Evolutionary conservation across 2,113 vertebrate species (phyloP), one percentile per base, ranked within the genome.

Genomic region (Xiphorhynchus elegans): DNA sequence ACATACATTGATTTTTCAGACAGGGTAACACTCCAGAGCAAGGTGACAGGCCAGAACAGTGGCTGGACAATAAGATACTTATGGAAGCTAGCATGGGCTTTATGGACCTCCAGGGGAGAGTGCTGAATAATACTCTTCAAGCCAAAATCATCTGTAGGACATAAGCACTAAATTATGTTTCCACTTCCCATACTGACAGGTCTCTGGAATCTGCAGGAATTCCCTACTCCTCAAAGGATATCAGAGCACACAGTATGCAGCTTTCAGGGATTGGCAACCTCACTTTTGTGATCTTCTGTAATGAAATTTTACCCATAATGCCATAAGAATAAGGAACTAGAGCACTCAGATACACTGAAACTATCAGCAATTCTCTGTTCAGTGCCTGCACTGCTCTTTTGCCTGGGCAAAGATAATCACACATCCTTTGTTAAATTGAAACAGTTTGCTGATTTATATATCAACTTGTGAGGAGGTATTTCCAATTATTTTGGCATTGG

Each of bases 401-500:
- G 10, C 74, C 91, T 90, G 50, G 91, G 78, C 79, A 93, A 96
- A 94, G 96, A 90, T 82, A 56, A 26, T 46, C 81, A 79, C 89
- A 63, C 78, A 84, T 89, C 95, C 63, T 97, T 97, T 90, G 90
- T 91, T 94, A 96, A 97, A 97, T 44, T 93, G 97, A 95, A 98
- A 93, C 82, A 95, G 97, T 97, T 98, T 96, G 91, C 89, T 96
- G 96, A 97, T 97, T 98, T 97, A 97, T 94, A 94, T 87, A 92
- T 89, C n/a, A 60, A 81, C 67, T 88, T 93, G 66, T 93, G 97
- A 97, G 75, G 97, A 97, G 96, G 92, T 92, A 95, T 95, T 97
- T 98, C 96, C 98, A 98, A 96, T 97, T 95, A 97, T 97, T 97
- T 98, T 98, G 98, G 98, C 98, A 98, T 97, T 97, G 17, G 2